phyloP scores from a whole-genome alignment of 2,888 invertebrate genomes.

The Macrophya alboannulata region DNA sequence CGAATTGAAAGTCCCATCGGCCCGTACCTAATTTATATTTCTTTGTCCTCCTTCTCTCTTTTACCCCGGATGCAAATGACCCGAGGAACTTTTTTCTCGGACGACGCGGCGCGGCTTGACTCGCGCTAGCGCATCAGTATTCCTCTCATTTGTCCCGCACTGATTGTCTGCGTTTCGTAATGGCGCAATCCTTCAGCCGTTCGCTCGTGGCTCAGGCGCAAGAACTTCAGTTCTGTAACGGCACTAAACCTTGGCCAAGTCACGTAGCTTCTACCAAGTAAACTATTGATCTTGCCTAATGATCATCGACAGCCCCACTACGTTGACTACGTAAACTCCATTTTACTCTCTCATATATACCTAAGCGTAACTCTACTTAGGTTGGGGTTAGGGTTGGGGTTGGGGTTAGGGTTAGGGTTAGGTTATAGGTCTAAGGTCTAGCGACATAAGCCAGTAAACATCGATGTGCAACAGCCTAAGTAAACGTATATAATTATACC shows the following conservation, averaged over 20 bases:
- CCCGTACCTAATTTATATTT: conserved; percentile 68
- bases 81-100: conserved; percentile 43
- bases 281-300: conserved; percentile 55
- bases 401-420: not conserved
- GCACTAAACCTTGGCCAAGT: conserved; percentile 54
- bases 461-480: not conserved
- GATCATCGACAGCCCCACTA: conserved; percentile 38
- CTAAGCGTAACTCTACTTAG: conserved; percentile 1
- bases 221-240: conserved; percentile 38
- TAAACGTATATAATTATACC: not conserved
- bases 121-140: conserved; percentile 70
- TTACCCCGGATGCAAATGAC: conserved; percentile 46
- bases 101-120: conserved; percentile 26
- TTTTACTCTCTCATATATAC: conserved; percentile 12
- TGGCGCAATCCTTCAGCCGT: conserved; percentile 71
- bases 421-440: conserved; percentile 29
- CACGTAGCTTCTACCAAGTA: conserved; percentile 44
- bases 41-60: conserved; percentile 46
- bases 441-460: not conserved
- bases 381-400: not conserved
- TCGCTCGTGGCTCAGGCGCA: conserved; percentile 36
- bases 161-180: conserved; percentile 75
- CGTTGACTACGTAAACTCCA: conserved; percentile 47
- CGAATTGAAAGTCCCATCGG: conserved; percentile 70
- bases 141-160: conserved; percentile 76